Evolutionary conservation across 2,113 vertebrate genomes (phyloP).

Genomic region (Cebidichthys violaceus): DNA sequence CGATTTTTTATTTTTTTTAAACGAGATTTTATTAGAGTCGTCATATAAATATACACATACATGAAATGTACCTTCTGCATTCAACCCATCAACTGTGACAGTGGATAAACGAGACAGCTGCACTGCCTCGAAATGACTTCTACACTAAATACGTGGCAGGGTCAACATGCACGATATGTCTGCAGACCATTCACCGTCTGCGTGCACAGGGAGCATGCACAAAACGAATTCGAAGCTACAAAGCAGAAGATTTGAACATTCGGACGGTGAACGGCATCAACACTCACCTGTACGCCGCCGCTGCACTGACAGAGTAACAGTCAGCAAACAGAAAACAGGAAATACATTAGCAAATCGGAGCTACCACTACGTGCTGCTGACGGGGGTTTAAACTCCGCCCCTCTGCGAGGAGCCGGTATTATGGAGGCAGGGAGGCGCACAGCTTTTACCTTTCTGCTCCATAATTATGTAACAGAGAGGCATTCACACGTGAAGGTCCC

Average conservation of each 20-base stretch:
- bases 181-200: neutral
- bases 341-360: neutral
- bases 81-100: too few relatives aligned
- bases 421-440: neutral
- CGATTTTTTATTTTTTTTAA: too few relatives aligned
- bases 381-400: constrained; percentile 54
- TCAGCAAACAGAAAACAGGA: too few relatives aligned
- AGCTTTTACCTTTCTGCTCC: neutral
- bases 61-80: too few relatives aligned
- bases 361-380: neutral
- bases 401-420: neutral
- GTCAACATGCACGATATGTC: neutral
- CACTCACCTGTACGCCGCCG: constrained; percentile 34
- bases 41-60: too few relatives aligned
- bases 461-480: neutral
- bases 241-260: neutral
- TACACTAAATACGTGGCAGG: too few relatives aligned
- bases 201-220: neutral
- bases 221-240: neutral
- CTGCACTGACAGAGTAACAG: neutral
- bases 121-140: neutral
- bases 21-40: too few relatives aligned
- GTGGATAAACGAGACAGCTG: neutral
- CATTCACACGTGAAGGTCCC: too few relatives aligned
- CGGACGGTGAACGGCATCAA: neutral